These are phyloP conservation scores for Drosophila orena DNA, from an alignment of 1,140 invertebrate species.

Conservation along the genomic window DNA sequence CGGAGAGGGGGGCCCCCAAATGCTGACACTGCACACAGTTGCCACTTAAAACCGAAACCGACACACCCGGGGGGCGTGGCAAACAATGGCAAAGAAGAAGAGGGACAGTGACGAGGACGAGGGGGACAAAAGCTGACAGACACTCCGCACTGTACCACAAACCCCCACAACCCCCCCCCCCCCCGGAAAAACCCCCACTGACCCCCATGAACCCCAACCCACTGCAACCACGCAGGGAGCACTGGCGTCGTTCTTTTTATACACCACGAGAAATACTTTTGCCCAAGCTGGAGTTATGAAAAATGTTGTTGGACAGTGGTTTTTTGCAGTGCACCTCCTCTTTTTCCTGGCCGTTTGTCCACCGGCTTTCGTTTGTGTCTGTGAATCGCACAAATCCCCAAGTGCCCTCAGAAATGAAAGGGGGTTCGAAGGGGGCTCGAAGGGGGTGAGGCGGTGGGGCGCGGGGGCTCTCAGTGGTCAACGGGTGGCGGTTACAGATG, in stretches of 20 bases:
- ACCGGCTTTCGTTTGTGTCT: slow-evolving; percentile 52
- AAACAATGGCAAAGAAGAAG: slow-evolving; percentile 10
- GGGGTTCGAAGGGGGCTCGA: slow-evolving; percentile 1
- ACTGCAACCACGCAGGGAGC: too few relatives aligned
- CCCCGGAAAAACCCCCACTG: neutral
- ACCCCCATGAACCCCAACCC: slow-evolving; percentile 17
- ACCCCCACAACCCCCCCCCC: too few relatives aligned
- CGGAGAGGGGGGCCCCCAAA: slow-evolving; percentile 4
- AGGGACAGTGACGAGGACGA: slow-evolving; percentile 51
- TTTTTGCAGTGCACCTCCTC: slow-evolving; percentile 2
- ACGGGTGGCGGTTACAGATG: neutral
- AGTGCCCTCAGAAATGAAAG: slow-evolving; percentile 40
- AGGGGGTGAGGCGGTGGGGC: slow-evolving; percentile 1
- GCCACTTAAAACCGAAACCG: slow-evolving; percentile 72
- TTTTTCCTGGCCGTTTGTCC: slow-evolving; percentile 20
- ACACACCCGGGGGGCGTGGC: slow-evolving; percentile 31
- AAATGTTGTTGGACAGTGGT: too few relatives aligned
- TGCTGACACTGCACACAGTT: slow-evolving; percentile 78
- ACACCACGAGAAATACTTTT: neutral
- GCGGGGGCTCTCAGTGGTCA: slow-evolving; percentile 27
- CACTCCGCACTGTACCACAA: slow-evolving; percentile 37
- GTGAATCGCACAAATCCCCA: slow-evolving; percentile 52
- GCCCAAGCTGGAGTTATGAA: too few relatives aligned
- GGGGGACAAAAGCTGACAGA: slow-evolving; percentile 47
- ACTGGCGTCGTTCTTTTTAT: neutral